These are phyloP conservation scores for Aphidoletes aphidimyza DNA, from an alignment of 2,888 invertebrate genomes.

Conservation along the genomic window DNA sequence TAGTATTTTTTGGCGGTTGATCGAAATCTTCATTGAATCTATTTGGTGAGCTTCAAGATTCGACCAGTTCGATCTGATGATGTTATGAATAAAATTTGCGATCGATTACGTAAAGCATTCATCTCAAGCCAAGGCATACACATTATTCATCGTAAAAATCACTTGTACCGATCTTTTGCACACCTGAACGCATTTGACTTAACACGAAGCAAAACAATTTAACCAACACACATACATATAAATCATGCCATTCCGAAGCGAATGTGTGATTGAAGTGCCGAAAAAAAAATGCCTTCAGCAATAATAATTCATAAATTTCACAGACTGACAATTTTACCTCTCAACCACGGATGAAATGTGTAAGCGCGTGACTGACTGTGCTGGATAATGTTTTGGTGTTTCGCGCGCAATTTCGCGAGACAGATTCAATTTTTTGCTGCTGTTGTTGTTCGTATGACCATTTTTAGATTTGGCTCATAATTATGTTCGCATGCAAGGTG, in stretches of 20 bases:
- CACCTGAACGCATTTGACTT: neutral
- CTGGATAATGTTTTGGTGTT: too few relatives aligned
- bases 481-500: constrained; percentile 1
- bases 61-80: too few relatives aligned
- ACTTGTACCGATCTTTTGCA: neutral
- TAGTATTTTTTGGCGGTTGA: too few relatives aligned
- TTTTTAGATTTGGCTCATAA: constrained; percentile 5
- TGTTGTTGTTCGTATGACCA: too few relatives aligned
- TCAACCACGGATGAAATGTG: neutral
- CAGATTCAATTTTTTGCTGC: too few relatives aligned
- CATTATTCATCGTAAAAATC: neutral
- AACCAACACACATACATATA: neutral
- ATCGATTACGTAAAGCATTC: too few relatives aligned
- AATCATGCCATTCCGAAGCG: neutral
- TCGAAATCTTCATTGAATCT: too few relatives aligned
- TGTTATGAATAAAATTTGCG: too few relatives aligned
- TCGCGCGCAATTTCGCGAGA: neutral
- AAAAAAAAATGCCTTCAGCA: neutral
- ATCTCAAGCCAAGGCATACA: too few relatives aligned
- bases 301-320: constrained; percentile 24
- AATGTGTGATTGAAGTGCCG: neutral
- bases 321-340: neutral
- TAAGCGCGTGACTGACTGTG: neutral
- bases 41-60: too few relatives aligned
- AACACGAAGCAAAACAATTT: neutral